Base-by-base conservation (phyloP, 1,140 invertebrate species). In the Pentalonia nigronervosa region DNA sequence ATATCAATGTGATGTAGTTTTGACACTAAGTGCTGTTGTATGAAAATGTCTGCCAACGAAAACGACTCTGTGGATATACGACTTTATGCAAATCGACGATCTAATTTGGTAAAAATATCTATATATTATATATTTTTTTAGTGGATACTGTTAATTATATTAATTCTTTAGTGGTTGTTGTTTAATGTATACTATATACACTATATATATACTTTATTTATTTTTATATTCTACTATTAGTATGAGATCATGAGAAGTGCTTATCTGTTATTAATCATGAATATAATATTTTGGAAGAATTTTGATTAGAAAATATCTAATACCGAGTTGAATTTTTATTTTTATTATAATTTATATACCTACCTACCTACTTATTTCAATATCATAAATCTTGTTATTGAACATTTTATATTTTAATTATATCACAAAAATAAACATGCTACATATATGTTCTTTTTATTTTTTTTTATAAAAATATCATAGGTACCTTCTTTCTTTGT, bases 41-140 rank as follows among this genome's bases (percentile, higher is more conserved):
- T 60, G 89, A 93, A 93, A 84, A 93, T 93, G 91, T 93, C 81
- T 83, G 76, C 47, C 14, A 41, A 93, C 47, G 91, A 86, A 81
- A 86, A 93, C 48, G 81, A 93, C n/a, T n/a, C 81, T 56, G 36
- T 86, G 34, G 48, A 86, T 7, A 36, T 53, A 45, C 48, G 14
- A 36, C 21, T 56, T 67, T 45, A 67, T 53, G 34, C 81, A 6
- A 84, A 41, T 84, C 34, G 45, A 17, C 45, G 48, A 84, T 41
- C 91, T 30, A 60, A 53, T 86, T 86, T 84, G 91, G 91, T 92
- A 92, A 92, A 45, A 67, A 67, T 60, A 25, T 25, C 9, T 60
- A 25, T 60, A 60, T 34, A 53, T 25, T 87, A 34, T 50, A 30
- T 88, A 6, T 48, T 48, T 48, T 48, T 50, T 53, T 50, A 30